A percentile compares a stretch with the other conserved stretches of the same genome.
Evolutionary conservation across 2,113 vertebrate species (phyloP).

Genomic region (Pyxicephalus adspersus): DNA sequence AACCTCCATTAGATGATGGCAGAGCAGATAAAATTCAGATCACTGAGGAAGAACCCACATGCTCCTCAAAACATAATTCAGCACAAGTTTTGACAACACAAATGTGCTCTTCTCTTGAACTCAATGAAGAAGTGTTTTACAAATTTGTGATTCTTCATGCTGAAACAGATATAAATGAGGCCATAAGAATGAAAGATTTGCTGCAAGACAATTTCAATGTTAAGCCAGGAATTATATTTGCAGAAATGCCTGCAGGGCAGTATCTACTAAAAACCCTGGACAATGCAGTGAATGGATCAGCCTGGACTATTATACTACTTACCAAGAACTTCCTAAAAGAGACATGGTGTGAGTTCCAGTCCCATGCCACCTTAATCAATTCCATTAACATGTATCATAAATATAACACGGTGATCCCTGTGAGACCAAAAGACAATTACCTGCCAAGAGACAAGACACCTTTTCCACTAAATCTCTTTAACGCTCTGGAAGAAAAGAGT

Average conservation of each 20-base stretch:
- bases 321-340: constrained; percentile 66
- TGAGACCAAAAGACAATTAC: constrained; percentile 64
- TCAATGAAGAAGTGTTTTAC: constrained; percentile 52
- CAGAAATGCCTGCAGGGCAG: constrained; percentile 60
- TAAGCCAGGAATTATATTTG: constrained; percentile 66
- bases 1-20: neutral
- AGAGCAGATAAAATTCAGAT: constrained; percentile 3
- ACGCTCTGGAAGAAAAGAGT: constrained; percentile 65
- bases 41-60: constrained; percentile 22
- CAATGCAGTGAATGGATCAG: constrained; percentile 61
- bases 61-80: neutral
- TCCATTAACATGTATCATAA: constrained; percentile 65
- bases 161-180: constrained; percentile 56
- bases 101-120: neutral
- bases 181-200: constrained; percentile 60
- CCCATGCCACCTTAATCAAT: constrained; percentile 62
- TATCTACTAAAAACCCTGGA: constrained; percentile 63
- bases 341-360: constrained; percentile 65
- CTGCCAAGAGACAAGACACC: constrained; percentile 62
- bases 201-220: constrained; percentile 63
- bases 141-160: constrained; percentile 64
- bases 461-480: constrained; percentile 62
- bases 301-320: constrained; percentile 61
- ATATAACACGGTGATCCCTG: constrained; percentile 63
- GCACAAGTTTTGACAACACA: neutral